phyloP scores from a whole-genome alignment of 2,113 vertebrate genomes.

The Pluvialis apricaria region DNA sequence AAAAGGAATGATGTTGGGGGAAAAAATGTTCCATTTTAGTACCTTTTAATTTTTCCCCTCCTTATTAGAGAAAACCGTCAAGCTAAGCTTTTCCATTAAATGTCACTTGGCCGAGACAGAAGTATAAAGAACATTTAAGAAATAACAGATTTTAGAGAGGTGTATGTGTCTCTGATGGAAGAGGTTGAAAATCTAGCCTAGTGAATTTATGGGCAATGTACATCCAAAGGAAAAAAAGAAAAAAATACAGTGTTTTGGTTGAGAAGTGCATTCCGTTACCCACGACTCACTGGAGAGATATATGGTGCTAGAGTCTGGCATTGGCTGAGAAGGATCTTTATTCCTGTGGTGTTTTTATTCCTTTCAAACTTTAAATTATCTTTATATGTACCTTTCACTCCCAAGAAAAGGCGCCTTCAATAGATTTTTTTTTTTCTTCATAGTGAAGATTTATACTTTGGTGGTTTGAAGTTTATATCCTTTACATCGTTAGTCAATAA shows the following conservation, averaged over 20 bases:
- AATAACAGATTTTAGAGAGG: not conserved
- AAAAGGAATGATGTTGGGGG: not conserved
- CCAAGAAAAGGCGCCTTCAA: not conserved
- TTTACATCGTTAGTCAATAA: constrained; percentile 31
- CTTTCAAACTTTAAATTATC: constrained; percentile 55
- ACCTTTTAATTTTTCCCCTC: not conserved
- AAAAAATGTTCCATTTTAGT: not conserved
- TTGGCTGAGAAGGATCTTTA: constrained; percentile 40
- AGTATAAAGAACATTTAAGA: not conserved
- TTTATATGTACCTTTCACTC: constrained; percentile 42
- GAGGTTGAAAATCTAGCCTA: not conserved
- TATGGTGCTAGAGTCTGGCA: not conserved
- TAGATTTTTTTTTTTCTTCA: constrained; percentile 22
- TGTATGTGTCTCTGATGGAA: not conserved
- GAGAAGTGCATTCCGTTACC: not conserved
- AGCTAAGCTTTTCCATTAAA: constrained; percentile 2
- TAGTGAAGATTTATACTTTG: constrained; percentile 34
- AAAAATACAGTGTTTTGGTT: not conserved
- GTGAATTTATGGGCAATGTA: constrained; percentile 26
- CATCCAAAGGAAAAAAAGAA: not conserved
- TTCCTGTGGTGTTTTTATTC: constrained; percentile 21
- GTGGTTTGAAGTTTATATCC: constrained; percentile 33
- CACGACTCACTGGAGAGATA: constrained; percentile 12
- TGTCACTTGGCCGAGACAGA: not conserved
- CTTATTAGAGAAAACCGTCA: not conserved